Evolutionary conservation across 2,888 invertebrate genomes (phyloP).

Genomic region (Helobdella robusta): DNA sequence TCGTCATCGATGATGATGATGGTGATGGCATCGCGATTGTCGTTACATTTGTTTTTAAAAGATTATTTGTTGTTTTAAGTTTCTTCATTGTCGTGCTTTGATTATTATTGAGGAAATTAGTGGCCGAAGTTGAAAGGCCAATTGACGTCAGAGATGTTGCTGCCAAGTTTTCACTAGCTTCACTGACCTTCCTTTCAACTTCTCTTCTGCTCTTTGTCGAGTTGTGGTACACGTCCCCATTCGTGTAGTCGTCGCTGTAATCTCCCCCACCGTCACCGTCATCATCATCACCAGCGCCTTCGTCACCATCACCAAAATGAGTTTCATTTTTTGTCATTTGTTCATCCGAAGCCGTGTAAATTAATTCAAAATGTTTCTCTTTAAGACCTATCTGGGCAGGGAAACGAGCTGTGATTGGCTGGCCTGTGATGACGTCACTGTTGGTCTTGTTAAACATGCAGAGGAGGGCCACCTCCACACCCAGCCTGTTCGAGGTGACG

Average conservation of each 20-base stretch:
- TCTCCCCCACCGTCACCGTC: not conserved
- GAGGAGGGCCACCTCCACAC: conserved; percentile 54
- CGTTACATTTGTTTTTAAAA: not conserved
- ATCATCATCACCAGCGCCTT: too few relatives aligned
- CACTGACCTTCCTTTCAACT: too few relatives aligned
- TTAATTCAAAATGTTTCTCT: not conserved
- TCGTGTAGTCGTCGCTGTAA: not conserved
- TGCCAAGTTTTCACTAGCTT: too few relatives aligned
- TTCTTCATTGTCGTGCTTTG: too few relatives aligned
- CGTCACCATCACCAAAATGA: too few relatives aligned
- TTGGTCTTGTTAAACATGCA: conserved; percentile 53
- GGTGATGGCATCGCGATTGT: not conserved
- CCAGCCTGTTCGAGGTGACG: conserved; percentile 57
- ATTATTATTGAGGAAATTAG: too few relatives aligned
- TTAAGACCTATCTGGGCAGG: conserved; percentile 19
- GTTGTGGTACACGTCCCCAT: not conserved
- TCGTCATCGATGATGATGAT: too few relatives aligned
- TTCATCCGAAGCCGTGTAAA: not conserved
- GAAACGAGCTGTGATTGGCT: conserved; percentile 4
- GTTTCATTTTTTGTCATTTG: not conserved
- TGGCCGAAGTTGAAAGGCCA: too few relatives aligned
- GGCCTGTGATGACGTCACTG: conserved; percentile 2
- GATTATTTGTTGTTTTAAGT: not conserved
- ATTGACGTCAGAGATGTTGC: too few relatives aligned
- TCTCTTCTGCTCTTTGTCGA: too few relatives aligned